A percentile compares a stretch with the other conserved stretches of the same genome.
Conservation (phyloP, 2,113 vertebrate genomes). For the Bufo bufo region DNA sequence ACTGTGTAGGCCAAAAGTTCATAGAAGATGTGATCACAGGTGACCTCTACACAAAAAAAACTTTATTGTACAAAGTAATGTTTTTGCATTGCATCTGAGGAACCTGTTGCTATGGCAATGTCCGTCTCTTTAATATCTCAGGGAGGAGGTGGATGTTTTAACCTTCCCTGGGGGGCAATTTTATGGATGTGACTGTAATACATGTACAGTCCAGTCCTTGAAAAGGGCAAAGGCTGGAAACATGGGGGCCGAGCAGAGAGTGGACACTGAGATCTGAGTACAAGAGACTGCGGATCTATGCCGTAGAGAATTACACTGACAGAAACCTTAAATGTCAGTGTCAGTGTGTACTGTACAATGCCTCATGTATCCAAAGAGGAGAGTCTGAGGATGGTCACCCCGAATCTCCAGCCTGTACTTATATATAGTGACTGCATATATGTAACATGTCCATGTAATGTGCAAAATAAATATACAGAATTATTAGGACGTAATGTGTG, state of each 20-base stretch:
- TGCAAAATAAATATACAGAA: too few species aligned
- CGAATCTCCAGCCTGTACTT: neutral
- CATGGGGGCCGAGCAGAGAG: neutral
- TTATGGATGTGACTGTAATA: neutral
- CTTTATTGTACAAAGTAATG: neutral
- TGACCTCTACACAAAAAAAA: neutral
- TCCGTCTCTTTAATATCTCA: neutral
- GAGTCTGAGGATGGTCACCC: too few species aligned
- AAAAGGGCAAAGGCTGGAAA: slow-evolving; percentile 1
- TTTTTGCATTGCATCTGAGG: neutral
- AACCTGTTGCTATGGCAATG: neutral
- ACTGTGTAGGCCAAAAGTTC: neutral
- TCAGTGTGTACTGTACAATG: too few species aligned
- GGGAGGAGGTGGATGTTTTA: neutral
- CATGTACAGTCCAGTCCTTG: neutral
- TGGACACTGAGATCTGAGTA: neutral
- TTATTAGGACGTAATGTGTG: too few species aligned
- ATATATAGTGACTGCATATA: neutral
- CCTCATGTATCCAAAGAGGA: too few species aligned
- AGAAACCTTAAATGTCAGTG: neutral
- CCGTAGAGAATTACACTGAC: neutral
- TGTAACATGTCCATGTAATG: neutral
- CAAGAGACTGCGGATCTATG: neutral
- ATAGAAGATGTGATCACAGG: neutral
- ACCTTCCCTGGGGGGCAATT: neutral